Evolutionary conservation across 2,888 invertebrate species (phyloP), one percentile per base, ranked within the genome.

Genomic region (Pollenia amentaria): DNA sequence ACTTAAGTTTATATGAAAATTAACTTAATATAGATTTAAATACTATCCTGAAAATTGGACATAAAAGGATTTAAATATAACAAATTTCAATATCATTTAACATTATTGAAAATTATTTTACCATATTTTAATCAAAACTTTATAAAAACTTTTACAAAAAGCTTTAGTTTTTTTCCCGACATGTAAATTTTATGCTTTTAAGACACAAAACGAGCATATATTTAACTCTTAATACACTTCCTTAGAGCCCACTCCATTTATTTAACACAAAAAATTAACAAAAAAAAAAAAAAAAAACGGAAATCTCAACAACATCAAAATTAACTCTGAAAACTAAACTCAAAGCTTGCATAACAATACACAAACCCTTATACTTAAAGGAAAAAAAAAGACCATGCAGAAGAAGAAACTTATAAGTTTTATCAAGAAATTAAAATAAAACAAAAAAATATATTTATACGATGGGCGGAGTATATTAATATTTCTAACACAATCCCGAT

Each of bases 301-400:
- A 70, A 84, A 64, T 62, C 65, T 86, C 67, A 69, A 67, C 79
- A 77, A 83, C 77, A 73, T 80, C 10, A 51, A 83, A 87, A 80
- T 84, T 77, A 84, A 87, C 70, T 79, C 78, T 78, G 53, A 12
- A 65, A 83, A 83, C 53, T 77, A 48, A 77, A 64, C 38, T 53
- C 46, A 70, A 83, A 62, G 76, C 53, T 69, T 29, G 67, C 46
- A 55, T 51, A 10, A 12, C 18, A 42, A 21, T 29, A 70, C 3
- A 60, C 60, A 79, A 51, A 62, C 51, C 16, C 51, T 62, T 9
- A 40, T 3, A 29, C 62, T 80, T 62, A 12, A 53, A 53, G 14
- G 1, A 18, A 67, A 7, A 38, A 14, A 40, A 42, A 44, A 48
- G 44, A 40, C 42, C 48, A 51, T 51, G 48, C 9, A 62, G 51